Conservation (phyloP, 2,888 invertebrate species). For the Leptinotarsa juncta region DNA sequence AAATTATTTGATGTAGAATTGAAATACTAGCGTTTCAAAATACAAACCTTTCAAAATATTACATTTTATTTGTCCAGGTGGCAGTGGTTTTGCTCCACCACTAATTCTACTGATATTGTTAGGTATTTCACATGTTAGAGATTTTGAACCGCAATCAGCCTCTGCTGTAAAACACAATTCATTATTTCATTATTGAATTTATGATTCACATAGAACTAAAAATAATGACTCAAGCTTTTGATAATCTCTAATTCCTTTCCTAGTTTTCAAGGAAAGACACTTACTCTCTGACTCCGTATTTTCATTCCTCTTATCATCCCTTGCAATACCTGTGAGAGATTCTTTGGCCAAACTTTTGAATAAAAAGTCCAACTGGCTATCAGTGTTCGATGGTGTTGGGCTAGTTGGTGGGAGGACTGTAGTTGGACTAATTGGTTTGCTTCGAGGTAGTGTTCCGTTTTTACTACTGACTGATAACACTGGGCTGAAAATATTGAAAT, state of each 20-base stretch:
- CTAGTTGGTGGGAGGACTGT: constrained; percentile 48
- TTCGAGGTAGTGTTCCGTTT: constrained; percentile 62
- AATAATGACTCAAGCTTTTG: background rate
- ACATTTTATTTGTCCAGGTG: constrained; percentile 92
- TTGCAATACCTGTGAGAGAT: constrained; percentile 69
- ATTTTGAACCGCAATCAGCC: constrained; percentile 56
- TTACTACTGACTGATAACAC: constrained; percentile 64
- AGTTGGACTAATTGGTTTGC: constrained; percentile 52
- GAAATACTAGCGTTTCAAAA: background rate
- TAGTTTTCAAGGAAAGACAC: constrained; percentile 26
- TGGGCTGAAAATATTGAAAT: constrained; percentile 60
- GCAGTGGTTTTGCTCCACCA: constrained; percentile 73
- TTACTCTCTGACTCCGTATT: constrained; percentile 67
- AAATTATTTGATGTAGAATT: background rate
- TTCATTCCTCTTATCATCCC: constrained; percentile 69
- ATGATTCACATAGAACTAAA: background rate
- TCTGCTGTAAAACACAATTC: constrained; percentile 49
- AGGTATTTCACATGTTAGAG: constrained; percentile 62
- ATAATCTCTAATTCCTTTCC: too few species aligned
- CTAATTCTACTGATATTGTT: constrained; percentile 62
- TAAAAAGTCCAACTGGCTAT: constrained; percentile 76
- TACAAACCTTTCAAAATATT: constrained; percentile 88
- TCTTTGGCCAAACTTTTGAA: constrained; percentile 82
- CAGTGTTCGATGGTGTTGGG: constrained; percentile 61
- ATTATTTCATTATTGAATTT: background rate